phyloP scores from a whole-genome alignment of 2,888 invertebrate genomes.

The Pollenia angustigena region DNA sequence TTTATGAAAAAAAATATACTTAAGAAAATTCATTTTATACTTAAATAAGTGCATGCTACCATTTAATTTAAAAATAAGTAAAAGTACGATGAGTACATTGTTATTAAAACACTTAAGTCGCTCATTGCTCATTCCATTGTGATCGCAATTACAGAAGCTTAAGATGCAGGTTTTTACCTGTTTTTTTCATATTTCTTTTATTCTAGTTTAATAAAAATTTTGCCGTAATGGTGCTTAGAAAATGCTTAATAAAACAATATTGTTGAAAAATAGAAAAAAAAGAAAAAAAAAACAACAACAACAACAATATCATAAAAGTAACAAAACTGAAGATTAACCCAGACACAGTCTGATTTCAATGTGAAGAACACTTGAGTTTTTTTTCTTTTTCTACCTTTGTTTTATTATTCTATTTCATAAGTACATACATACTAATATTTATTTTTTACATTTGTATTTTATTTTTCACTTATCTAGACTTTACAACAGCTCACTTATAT shows the following conservation, averaged over 20 bases:
- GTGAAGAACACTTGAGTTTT: conserved; percentile 71
- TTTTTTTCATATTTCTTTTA: conserved; percentile 13
- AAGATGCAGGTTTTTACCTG: conserved; percentile 47
- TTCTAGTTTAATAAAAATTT: conserved; percentile 34
- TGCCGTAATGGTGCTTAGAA: conserved; percentile 40
- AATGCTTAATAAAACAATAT: conserved; percentile 43
- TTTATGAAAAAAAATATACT: not conserved
- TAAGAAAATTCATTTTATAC: not conserved
- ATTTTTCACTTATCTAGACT: conserved; percentile 39
- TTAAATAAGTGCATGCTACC: not conserved
- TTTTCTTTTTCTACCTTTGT: conserved; percentile 64
- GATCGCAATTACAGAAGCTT: not conserved
- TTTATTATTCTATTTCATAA: conserved; percentile 61
- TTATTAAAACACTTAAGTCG: conserved; percentile 13
- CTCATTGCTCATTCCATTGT: not conserved
- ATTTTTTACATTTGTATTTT: conserved; percentile 23
- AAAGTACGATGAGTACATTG: not conserved
- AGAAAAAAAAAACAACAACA: not conserved
- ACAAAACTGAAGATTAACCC: conserved; percentile 62
- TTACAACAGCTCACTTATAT: not conserved
- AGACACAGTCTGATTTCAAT: conserved; percentile 70
- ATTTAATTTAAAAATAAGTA: not conserved
- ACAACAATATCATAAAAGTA: conserved; percentile 27
- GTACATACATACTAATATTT: conserved; percentile 51
- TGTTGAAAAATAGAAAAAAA: not conserved